These are phyloP conservation scores for Oophaga sylvatica DNA, from an alignment of 2,797 vertebrate species.

Conservation along the genomic window DNA sequence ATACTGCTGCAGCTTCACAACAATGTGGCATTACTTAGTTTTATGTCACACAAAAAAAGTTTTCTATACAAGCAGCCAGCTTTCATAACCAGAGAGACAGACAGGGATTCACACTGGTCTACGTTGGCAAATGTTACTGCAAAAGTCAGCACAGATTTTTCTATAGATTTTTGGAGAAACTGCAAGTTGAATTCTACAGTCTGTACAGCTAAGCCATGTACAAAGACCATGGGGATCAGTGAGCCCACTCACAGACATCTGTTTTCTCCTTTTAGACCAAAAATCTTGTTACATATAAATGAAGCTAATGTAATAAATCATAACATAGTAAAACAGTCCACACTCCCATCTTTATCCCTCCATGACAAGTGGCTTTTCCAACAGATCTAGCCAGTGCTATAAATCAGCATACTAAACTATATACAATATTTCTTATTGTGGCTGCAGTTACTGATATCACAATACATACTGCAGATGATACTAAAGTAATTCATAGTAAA, in stretches of 20 bases:
- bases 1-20: background rate
- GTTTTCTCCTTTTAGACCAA: slow-evolving; percentile 16
- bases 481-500: too few relatives aligned
- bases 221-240: slow-evolving; percentile 16
- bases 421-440: background rate
- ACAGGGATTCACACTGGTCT: slow-evolving; percentile 4
- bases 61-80: slow-evolving; percentile 9
- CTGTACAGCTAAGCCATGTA: slow-evolving; percentile 19
- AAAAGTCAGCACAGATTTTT: slow-evolving; percentile 24
- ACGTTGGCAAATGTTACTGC: background rate
- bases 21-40: background rate
- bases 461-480: too few relatives aligned
- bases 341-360: slow-evolving; percentile 16
- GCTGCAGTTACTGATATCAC: background rate
- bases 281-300: background rate
- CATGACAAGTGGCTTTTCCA: slow-evolving; percentile 19
- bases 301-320: slow-evolving; percentile 8
- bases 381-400: background rate
- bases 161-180: slow-evolving; percentile 17
- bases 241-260: slow-evolving; percentile 18
- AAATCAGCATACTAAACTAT: background rate
- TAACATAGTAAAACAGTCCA: background rate
- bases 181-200: slow-evolving; percentile 5
- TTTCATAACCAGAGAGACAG: background rate
- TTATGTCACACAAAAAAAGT: background rate